Conservation (phyloP, 2,113 vertebrate species). For the Ophiodon elongatus region DNA sequence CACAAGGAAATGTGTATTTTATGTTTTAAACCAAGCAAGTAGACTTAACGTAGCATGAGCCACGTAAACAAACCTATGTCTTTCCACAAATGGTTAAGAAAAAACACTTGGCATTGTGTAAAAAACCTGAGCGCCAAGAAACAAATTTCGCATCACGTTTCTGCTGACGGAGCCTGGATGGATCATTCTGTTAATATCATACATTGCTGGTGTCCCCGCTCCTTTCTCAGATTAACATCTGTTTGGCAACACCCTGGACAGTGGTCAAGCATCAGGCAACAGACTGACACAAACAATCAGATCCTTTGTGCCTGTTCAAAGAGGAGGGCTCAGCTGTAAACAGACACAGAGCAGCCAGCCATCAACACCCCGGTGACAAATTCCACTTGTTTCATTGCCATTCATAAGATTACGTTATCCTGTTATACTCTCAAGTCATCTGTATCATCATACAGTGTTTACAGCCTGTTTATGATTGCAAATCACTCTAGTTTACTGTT, state of each 20-base stretch:
- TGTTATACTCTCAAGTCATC: background rate
- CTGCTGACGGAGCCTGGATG: background rate
- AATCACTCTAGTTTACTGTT: background rate
- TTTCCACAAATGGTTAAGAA: background rate
- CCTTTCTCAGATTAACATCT: background rate
- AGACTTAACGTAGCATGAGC: background rate
- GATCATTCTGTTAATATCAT: background rate
- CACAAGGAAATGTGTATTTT: background rate
- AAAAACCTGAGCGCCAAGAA: background rate
- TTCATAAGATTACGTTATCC: background rate
- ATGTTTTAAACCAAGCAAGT: background rate
- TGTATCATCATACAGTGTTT: background rate
- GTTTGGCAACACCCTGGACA: background rate
- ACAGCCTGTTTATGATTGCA: background rate
- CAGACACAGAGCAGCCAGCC: background rate
- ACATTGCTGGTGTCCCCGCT: background rate
- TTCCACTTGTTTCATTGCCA: background rate
- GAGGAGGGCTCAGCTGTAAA: background rate
- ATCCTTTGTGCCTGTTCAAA: constrained; percentile 29
- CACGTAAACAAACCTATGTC: background rate
- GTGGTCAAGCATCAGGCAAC: background rate
- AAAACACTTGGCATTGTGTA: background rate
- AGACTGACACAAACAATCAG: background rate
- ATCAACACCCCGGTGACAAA: background rate
- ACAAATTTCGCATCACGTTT: background rate